Conservation (phyloP, 2,113 vertebrate species). For the Zosterops lateralis region DNA sequence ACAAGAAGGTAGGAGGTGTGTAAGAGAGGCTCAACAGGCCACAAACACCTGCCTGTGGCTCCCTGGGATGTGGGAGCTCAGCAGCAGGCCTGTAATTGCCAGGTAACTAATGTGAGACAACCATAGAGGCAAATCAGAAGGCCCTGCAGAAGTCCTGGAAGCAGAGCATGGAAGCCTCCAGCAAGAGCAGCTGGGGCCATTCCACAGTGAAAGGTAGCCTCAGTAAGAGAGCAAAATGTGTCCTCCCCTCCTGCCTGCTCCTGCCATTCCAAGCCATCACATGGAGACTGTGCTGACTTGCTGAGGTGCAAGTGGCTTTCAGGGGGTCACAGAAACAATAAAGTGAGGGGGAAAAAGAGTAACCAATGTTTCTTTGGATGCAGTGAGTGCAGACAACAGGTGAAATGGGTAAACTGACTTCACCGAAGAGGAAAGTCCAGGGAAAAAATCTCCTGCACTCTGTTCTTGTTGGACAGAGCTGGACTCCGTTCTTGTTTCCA, state of each 20-base stretch:
- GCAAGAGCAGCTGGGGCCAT: background rate
- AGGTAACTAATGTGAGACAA: background rate
- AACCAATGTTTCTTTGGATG: background rate
- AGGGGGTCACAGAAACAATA: background rate
- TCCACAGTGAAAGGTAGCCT: background rate
- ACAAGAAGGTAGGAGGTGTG: background rate
- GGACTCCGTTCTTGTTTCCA: background rate
- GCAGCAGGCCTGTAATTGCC: background rate
- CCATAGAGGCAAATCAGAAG: background rate
- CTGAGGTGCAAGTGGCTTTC: background rate
- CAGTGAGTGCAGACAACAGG: background rate
- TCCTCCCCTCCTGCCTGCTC: background rate
- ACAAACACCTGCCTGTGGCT: background rate
- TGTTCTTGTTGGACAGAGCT: background rate
- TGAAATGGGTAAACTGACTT: background rate
- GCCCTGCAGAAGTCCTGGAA: background rate
- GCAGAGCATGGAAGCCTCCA: background rate
- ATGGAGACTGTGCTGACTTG: accelerated
- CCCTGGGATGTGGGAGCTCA: background rate
- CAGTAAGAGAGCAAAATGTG: background rate
- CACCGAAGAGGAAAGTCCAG: background rate
- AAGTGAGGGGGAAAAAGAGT: background rate
- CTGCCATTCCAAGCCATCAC: background rate
- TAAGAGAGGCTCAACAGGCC: background rate
- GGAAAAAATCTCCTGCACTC: background rate